Evolutionary conservation across 1,140 invertebrate species (phyloP).

Genomic region (Nebria ingens): DNA sequence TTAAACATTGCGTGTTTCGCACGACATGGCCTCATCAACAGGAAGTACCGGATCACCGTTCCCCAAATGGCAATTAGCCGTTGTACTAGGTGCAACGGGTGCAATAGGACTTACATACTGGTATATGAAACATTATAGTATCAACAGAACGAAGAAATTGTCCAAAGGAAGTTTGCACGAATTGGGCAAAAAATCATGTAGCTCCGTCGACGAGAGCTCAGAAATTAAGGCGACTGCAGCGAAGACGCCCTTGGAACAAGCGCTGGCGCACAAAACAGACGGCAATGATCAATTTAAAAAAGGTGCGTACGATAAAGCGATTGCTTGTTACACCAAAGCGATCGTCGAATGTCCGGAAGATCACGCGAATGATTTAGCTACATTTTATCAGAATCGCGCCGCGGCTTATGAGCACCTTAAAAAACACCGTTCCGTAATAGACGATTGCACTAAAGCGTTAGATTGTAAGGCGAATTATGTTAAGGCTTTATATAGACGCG

Average conservation of each 20-base stretch:
- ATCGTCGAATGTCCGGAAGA: constrained; percentile 73
- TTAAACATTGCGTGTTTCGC: not conserved
- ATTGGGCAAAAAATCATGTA: constrained; percentile 32
- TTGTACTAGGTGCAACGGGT: constrained; percentile 68
- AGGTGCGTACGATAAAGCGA: constrained; percentile 80
- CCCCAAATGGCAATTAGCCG: constrained; percentile 49
- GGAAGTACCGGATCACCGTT: constrained; percentile 21
- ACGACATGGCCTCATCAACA: constrained; percentile 17
- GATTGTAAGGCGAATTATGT: constrained; percentile 78
- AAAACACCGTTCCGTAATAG: constrained; percentile 73
- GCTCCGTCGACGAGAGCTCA: constrained; percentile 35
- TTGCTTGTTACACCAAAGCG: constrained; percentile 77
- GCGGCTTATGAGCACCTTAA: constrained; percentile 89
- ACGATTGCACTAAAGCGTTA: constrained; percentile 78
- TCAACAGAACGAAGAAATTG: constrained; percentile 22
- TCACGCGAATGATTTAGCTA: constrained; percentile 64
- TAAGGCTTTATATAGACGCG: constrained; percentile 77
- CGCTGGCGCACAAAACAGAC: constrained; percentile 67
- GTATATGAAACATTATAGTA: constrained; percentile 51
- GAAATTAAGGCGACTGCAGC: constrained; percentile 25
- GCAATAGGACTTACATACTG: constrained; percentile 72
- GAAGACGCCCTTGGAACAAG: constrained; percentile 54
- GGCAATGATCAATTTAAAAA: constrained; percentile 83
- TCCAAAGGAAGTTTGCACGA: constrained; percentile 23
- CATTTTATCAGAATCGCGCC: constrained; percentile 92